Evolutionary conservation across 2,888 invertebrate genomes (phyloP).

Genomic region (Temnothorax ravouxi): DNA sequence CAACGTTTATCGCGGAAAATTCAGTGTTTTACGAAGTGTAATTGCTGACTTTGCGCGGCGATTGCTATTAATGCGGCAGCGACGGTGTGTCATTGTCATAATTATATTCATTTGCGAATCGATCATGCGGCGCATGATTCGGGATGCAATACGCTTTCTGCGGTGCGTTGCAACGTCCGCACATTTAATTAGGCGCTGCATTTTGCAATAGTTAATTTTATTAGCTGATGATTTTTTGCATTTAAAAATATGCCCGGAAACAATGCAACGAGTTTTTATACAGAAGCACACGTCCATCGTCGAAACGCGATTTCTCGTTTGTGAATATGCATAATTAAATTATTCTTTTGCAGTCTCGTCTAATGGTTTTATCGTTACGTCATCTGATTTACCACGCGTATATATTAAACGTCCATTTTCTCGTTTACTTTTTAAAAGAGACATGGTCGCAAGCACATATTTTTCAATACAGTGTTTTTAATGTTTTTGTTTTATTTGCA

Average conservation of each 20-base stretch:
- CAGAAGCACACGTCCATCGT: neutral
- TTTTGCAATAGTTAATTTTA: neutral
- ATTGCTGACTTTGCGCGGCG: conserved; percentile 27
- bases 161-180: neutral
- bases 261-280: neutral
- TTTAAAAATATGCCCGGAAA: neutral
- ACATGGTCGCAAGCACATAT: neutral
- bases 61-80: conserved; percentile 31
- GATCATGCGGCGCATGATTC: conserved; percentile 4
- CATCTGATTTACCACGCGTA: neutral
- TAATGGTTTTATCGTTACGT: too few species aligned
- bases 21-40: conserved; percentile 28
- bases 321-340: conserved; percentile 11
- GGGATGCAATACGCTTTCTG: neutral
- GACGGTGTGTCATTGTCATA: conserved; percentile 14
- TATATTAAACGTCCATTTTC: neutral
- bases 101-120: conserved; percentile 43
- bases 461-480: neutral
- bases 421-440: neutral
- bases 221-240: neutral
- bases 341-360: neutral
- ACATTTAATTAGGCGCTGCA: neutral
- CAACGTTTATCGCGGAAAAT: conserved; percentile 42
- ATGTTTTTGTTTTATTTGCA: neutral
- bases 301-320: neutral